phyloP scores from a whole-genome alignment of 2,888 invertebrate genomes.

The Sphaerophoria rueppellii region DNA sequence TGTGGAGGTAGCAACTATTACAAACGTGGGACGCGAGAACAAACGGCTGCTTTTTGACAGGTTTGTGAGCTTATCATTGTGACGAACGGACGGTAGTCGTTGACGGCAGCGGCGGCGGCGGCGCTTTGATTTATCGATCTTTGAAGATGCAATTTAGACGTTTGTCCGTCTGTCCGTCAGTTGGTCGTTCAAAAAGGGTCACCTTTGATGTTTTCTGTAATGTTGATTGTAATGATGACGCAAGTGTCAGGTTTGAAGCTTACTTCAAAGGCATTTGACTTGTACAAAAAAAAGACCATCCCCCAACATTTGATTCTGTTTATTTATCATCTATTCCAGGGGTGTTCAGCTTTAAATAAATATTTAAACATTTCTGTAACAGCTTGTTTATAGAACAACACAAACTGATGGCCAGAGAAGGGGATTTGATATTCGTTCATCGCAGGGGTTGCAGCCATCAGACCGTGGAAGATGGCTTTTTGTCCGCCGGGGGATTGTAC shows the following conservation, averaged over 20 bases:
- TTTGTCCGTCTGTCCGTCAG: not conserved
- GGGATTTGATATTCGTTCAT: not conserved
- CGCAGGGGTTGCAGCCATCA: slow-evolving; percentile 5
- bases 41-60: slow-evolving; percentile 21
- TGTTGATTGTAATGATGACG: slow-evolving; percentile 57
- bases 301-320: slow-evolving; percentile 18
- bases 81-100: not conserved
- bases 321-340: slow-evolving; percentile 52
- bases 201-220: slow-evolving; percentile 59
- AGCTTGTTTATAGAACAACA: slow-evolving; percentile 36
- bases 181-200: slow-evolving; percentile 41
- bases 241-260: slow-evolving; percentile 53
- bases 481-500: slow-evolving; percentile 18
- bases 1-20: too few species aligned
- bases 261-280: slow-evolving; percentile 59
- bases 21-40: not conserved
- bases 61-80: slow-evolving; percentile 13
- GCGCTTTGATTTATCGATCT: slow-evolving; percentile 68
- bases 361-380: slow-evolving; percentile 61
- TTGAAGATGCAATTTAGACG: slow-evolving; percentile 38
- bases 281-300: not conserved
- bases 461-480: slow-evolving; percentile 14
- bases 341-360: slow-evolving; percentile 62
- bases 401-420: not conserved
- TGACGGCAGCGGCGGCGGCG: slow-evolving; percentile 24